These are phyloP conservation scores for Cydia strobilella DNA, from an alignment of 1,140 invertebrate genomes.

Conservation along the genomic window DNA sequence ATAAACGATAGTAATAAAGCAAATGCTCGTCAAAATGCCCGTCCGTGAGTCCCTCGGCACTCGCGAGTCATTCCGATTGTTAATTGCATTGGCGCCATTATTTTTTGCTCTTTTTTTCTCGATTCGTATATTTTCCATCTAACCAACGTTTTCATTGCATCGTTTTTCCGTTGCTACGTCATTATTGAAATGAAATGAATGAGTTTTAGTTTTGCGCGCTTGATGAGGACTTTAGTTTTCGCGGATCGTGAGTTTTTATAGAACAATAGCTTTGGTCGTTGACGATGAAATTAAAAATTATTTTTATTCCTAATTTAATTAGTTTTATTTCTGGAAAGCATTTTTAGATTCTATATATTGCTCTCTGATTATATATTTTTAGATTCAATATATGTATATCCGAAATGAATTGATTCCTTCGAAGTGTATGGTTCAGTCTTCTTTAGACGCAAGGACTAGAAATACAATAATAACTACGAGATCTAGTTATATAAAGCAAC, in stretches of 20 bases:
- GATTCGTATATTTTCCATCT: constrained; percentile 25
- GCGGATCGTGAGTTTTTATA: background rate
- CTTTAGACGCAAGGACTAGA: too few relatives aligned
- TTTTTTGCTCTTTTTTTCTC: constrained; percentile 34
- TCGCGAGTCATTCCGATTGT: constrained; percentile 34
- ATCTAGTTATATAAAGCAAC: too few relatives aligned
- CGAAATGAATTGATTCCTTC: too few relatives aligned
- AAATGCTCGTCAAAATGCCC: background rate
- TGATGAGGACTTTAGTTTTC: constrained; percentile 14
- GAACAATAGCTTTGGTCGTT: constrained; percentile 2
- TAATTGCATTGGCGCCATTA: constrained; percentile 39
- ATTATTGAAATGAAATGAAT: constrained; percentile 33
- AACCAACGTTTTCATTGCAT: constrained; percentile 30
- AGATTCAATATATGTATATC: too few relatives aligned
- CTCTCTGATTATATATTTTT: too few relatives aligned
- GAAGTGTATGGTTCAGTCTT: too few relatives aligned
- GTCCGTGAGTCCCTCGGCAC: constrained; percentile 5
- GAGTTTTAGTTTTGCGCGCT: constrained; percentile 34
- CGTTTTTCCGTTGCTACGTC: constrained; percentile 33
- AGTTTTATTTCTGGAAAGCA: too few relatives aligned
- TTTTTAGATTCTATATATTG: too few relatives aligned
- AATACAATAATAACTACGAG: too few relatives aligned
- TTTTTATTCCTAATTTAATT: too few relatives aligned
- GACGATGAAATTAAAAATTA: background rate
- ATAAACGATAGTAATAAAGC: background rate